Base-by-base conservation (phyloP, 1,140 invertebrate genomes). In the Drosophila lacertosa region DNA sequence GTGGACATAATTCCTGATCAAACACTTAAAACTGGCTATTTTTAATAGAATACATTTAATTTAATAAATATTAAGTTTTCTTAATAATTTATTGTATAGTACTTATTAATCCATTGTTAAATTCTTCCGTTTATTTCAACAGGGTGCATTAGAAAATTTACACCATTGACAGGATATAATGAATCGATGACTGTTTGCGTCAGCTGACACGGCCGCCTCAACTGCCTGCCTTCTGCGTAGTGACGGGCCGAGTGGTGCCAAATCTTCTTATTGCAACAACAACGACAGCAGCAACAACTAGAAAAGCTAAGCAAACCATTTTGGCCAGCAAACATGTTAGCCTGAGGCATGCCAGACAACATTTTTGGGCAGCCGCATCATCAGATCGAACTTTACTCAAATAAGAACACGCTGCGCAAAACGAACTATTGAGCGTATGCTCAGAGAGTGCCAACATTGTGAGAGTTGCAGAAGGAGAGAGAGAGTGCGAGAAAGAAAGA, bases 141-240 rank as follows among this genome's bases (percentile, higher is more conserved):
- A 79, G 51, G 33, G 48, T 42, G 32, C 55, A 35, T 32, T 35
- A 42, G 13, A 64, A 66, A 65, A 82, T 72, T 76, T 88, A 59
- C 82, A 78, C 72, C 72, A 70, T 82, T 78, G 77, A 88, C 71
- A 53, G 57, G 47, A 44, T 72, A 70, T 86, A 77, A 86, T 88
- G 82, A 86, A 86, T 86, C 78, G 82, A 88, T 88, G 82, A 88
- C 63, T 71, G 71, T 86, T 86, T 86, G 69, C 57, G 68, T 74
- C 80, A 79, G 80, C 77, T 84, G 77, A 70, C 51, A 60, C 72
- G 54, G 62, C 74, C 60, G 80, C 64, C 77, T 55, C 77, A 84
- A 65, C 81, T 83, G 80, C 72, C 77, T 77, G 80, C 63, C 76
- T 70, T 82, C 75, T 68, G 55, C 54, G 47, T 45, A 39, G 70